Percentiles rank a stretch among this genome's conserved stretches.
phyloP scores from a whole-genome alignment of 2,113 vertebrate genomes.

The Lepus americanus region DNA sequence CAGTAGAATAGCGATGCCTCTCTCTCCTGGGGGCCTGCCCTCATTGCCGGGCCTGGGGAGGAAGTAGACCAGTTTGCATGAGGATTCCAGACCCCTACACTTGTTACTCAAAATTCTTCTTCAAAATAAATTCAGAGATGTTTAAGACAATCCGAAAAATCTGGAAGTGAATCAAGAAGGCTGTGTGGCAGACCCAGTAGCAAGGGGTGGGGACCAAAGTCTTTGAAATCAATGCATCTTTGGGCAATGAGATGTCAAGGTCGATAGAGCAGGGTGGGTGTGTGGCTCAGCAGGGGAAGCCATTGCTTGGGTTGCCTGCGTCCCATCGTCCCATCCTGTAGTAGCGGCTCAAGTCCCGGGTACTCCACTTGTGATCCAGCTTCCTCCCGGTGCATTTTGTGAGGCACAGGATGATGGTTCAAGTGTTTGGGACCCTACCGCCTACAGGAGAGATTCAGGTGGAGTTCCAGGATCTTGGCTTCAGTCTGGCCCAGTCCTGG shows the following conservation, averaged over 20 bases:
- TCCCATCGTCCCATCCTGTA: too few relatives aligned
- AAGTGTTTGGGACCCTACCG: too few relatives aligned
- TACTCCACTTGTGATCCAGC: too few relatives aligned
- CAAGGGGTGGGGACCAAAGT: fast-evolving
- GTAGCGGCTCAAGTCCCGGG: too few relatives aligned
- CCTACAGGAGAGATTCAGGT: too few relatives aligned
- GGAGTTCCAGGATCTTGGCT: too few relatives aligned
- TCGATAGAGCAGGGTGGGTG: too few relatives aligned
- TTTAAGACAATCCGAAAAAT: background rate
- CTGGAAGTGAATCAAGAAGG: background rate
- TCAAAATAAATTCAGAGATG: background rate
- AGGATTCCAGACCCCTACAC: background rate
- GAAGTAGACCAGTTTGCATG: background rate
- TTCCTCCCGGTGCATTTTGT: too few relatives aligned
- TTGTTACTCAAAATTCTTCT: background rate
- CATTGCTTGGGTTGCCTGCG: too few relatives aligned
- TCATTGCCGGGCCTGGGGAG: fast-evolving
- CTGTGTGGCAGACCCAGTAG: background rate
- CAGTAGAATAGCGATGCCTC: background rate
- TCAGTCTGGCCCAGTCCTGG: too few relatives aligned
- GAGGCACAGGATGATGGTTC: too few relatives aligned
- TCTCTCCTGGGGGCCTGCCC: background rate
- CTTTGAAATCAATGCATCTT: background rate
- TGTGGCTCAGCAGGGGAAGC: too few relatives aligned
- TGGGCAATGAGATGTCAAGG: background rate